phyloP scores from a whole-genome alignment of 1,140 invertebrate genomes.

The Hycleus phaleratus region DNA sequence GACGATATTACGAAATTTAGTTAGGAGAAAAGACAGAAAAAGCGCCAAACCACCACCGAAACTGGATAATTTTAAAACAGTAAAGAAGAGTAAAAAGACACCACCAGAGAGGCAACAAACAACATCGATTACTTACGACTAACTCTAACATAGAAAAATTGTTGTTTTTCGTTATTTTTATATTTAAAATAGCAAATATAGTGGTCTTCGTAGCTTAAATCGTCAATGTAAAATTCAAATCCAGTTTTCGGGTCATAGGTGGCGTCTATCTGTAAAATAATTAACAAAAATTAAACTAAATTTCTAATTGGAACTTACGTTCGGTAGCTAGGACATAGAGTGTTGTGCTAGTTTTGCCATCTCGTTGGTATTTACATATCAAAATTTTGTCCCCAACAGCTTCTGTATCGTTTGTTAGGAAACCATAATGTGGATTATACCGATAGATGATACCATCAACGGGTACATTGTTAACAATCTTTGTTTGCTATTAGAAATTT shows the following conservation, averaged over 20 bases:
- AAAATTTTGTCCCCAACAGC: constrained; percentile 5
- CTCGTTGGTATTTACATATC: constrained; percentile 11
- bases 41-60: constrained; percentile 22
- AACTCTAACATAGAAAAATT: constrained; percentile 39
- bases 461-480: constrained; percentile 3
- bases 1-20: constrained; percentile 1
- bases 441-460: constrained; percentile 8
- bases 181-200: constrained; percentile 43
- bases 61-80: neutral
- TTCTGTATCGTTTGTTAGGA: constrained; percentile 20
- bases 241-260: constrained; percentile 54
- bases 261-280: constrained; percentile 34
- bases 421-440: constrained; percentile 21
- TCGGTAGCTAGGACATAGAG: neutral
- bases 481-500: constrained; percentile 9
- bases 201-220: constrained; percentile 41
- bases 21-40: constrained; percentile 25
- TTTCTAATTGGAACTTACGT: too few species aligned
- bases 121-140: constrained; percentile 40
- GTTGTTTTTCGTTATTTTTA: constrained; percentile 17
- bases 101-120: constrained; percentile 16
- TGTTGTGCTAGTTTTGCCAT: neutral
- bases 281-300: too few species aligned
- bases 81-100: neutral
- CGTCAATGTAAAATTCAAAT: constrained; percentile 45